Percentiles rank a stretch among this genome's conserved stretches.
Conservation (phyloP, 2,113 vertebrate species). For the Heterochromis multidens region DNA sequence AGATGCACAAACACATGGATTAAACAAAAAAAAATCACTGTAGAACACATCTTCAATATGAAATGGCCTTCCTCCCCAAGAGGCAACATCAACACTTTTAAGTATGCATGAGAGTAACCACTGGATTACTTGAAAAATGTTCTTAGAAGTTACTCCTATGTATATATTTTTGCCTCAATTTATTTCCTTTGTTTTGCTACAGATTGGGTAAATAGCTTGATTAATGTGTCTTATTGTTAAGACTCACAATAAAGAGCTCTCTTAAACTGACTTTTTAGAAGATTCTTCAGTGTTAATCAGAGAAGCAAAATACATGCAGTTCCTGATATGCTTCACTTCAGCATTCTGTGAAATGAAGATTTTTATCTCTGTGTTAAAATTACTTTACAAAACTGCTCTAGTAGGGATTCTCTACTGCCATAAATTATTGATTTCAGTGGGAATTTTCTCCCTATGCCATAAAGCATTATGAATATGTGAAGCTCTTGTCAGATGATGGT, state of each 20-base stretch:
- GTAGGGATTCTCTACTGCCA: background rate
- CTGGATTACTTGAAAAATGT: background rate
- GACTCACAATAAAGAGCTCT: background rate
- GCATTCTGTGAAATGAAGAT: background rate
- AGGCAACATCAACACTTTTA: background rate
- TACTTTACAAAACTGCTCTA: background rate
- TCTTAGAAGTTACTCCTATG: background rate
- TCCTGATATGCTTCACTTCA: background rate
- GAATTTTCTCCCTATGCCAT: background rate
- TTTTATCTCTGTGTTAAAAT: background rate
- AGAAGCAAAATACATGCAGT: background rate
- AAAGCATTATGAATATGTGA: background rate
- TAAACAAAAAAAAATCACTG: background rate
- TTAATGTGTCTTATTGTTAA: background rate
- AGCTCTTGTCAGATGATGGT: background rate
- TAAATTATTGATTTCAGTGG: slow-evolving; percentile 24
- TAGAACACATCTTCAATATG: no score
- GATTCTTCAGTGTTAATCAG: fast-evolving
- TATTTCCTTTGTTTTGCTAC: background rate
- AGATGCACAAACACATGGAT: background rate
- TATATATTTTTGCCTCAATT: fast-evolving
- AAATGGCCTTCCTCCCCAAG: background rate
- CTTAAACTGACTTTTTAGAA: background rate
- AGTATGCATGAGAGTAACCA: background rate
- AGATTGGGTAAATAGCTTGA: background rate